Conservation (phyloP, 1,140 invertebrate species). For the Cotesia glomerata region DNA sequence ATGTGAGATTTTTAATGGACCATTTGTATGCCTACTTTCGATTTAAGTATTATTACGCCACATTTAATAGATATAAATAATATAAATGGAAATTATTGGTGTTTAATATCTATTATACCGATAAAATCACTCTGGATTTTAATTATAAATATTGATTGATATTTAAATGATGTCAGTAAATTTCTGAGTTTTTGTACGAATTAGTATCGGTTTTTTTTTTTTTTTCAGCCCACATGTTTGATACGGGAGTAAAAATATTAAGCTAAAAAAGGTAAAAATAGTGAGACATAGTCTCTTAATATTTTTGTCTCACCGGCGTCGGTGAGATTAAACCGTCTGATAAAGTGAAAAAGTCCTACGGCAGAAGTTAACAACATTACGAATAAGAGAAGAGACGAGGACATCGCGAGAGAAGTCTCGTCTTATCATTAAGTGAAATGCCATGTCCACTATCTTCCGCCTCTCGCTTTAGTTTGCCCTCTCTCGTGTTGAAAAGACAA, state of each 20-base stretch:
- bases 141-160: not conserved
- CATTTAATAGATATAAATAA: not conserved
- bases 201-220: too few relatives aligned
- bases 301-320: constrained; percentile 29
- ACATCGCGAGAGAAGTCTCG: constrained; percentile 31
- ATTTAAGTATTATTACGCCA: not conserved
- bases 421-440: constrained; percentile 63
- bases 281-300: constrained; percentile 22
- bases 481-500: constrained; percentile 28
- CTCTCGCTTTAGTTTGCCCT: constrained; percentile 42
- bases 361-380: constrained; percentile 1
- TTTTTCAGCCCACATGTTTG: too few relatives aligned
- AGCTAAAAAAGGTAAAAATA: constrained; percentile 1
- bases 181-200: not conserved
- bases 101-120: not conserved
- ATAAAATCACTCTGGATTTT: not conserved
- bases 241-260: not conserved
- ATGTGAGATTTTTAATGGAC: constrained; percentile 38
- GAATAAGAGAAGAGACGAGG: constrained; percentile 27
- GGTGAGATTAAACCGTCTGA: constrained; percentile 44
- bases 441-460: constrained; percentile 60
- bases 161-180: not conserved
- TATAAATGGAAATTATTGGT: not conserved
- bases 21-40: constrained; percentile 44
- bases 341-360: constrained; percentile 33